Evolutionary conservation across 1,140 invertebrate species (phyloP).

Genomic region (Ceratosolen fusciceps): DNA sequence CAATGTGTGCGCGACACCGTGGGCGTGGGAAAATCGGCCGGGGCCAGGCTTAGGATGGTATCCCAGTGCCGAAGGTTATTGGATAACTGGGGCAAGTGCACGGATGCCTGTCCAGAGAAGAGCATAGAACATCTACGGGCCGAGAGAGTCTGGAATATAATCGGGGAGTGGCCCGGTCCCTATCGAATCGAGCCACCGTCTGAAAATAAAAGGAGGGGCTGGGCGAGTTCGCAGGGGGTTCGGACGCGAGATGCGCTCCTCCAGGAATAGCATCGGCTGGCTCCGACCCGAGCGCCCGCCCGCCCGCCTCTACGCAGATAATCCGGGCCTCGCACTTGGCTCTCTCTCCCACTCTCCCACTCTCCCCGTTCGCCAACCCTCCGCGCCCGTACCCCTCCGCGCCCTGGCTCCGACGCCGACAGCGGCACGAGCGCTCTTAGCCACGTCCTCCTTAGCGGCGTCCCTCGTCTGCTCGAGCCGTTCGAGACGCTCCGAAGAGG

Average conservation of each 20-base stretch:
- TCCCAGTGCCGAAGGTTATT: no score
- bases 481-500: slow-evolving; percentile 34
- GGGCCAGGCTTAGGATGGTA: no score
- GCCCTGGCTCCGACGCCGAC: background rate
- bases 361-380: background rate
- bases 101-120: background rate
- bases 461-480: slow-evolving; percentile 4
- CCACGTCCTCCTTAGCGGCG: slow-evolving; percentile 35
- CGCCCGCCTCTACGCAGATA: slow-evolving; percentile 43
- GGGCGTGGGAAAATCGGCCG: no score
- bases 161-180: background rate
- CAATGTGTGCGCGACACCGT: no score
- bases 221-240: slow-evolving; percentile 59
- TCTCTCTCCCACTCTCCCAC: slow-evolving; percentile 29
- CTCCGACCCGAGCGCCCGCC: slow-evolving; percentile 45
- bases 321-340: slow-evolving; percentile 47
- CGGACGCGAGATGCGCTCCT: slow-evolving; percentile 46
- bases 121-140: background rate
- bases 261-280: slow-evolving; percentile 59
- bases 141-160: background rate
- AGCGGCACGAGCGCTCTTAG: background rate
- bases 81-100: no score
- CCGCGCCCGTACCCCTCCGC: no score
- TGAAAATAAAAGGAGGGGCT: slow-evolving; percentile 3
- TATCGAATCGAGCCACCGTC: background rate